Evolutionary conservation across 2,888 invertebrate genomes (phyloP), one percentile per base, ranked within the genome.

Genomic region (Laspeyria flexula): DNA sequence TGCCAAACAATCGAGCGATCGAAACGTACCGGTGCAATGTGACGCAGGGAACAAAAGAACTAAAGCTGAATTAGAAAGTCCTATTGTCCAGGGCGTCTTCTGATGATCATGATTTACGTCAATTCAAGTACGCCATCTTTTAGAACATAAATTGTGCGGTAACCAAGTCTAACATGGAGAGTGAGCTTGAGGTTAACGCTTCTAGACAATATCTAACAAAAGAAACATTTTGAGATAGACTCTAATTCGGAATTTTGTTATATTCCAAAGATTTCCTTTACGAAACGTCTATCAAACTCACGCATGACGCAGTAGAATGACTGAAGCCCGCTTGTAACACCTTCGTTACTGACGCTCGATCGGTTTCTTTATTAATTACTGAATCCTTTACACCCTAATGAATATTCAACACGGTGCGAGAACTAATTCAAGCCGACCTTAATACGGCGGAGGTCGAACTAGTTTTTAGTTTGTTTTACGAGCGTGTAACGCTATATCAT

Each of bases 401-500:
- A 84, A 83, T 83, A 86, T 85, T 81, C 74, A 84, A 82, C 65
- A 71, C 63, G 69, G 60, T 70, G 63, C 71, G 71, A 73, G 75
- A 73, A 81, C 73, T 74, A 80, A 84, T 80, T 72, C 71, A 74
- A 75, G 65, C 77, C 77, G 71, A 72, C 77, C 75, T 75, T 74
- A 74, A 72, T 74, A 66, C 59, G 74, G 58, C 55, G 62, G 66
- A 73, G 67, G 74, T 76, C 71, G 54, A 38, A 52, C 51, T 71
- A 67, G 78, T 82, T 84, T 83, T 83, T 77, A 77, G 77, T 84
- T 83, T 74, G 76, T 80, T 89, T 90, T 89, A 90, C 81, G 88
- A 86, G 72, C 85, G 55, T 84, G 86, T 85, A 86, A 88, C 82
- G 79, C 81, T 86, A 86, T 87, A 86, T 85, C 82, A 84, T 84